A percentile compares a stretch with the other conserved stretches of the same genome.
phyloP scores from a whole-genome alignment of 2,797 vertebrate species.

The Chaetodon trifasciatus region DNA sequence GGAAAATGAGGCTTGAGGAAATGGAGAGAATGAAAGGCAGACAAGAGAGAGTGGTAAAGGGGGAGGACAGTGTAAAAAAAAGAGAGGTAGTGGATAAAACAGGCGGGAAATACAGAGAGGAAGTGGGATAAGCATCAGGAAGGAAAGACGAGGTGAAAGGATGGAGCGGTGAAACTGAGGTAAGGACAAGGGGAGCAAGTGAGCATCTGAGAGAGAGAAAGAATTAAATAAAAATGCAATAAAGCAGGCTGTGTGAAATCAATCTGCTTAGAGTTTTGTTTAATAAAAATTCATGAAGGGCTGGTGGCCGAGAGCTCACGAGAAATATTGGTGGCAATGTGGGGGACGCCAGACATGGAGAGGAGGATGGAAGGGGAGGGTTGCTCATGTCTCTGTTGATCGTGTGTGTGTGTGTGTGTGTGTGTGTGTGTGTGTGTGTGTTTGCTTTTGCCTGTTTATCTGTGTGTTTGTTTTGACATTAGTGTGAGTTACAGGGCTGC shows the following conservation, averaged over 20 bases:
- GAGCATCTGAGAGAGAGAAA: slow-evolving; percentile 84
- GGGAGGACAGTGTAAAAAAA: slow-evolving; percentile 45
- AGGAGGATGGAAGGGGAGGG: slow-evolving; percentile 32
- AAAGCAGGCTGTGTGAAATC: slow-evolving; percentile 96
- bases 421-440: slow-evolving; percentile 56
- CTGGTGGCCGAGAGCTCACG: slow-evolving; percentile 92
- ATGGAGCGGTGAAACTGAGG: slow-evolving; percentile 68
- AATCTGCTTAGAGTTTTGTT: slow-evolving; percentile 99
- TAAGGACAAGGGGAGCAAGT: slow-evolving; percentile 70
- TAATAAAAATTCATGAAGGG: slow-evolving; percentile 99
- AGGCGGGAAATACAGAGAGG: slow-evolving; percentile 65
- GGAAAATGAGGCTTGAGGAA: slow-evolving; percentile 78
- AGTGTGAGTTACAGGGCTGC: slow-evolving; percentile 79
- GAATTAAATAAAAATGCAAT: slow-evolving; percentile 99
- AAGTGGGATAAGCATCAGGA: slow-evolving; percentile 60
- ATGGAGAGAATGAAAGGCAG: slow-evolving; percentile 70
- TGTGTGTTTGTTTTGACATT: slow-evolving; percentile 83
- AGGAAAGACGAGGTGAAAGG: slow-evolving; percentile 65
- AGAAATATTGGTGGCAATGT: slow-evolving; percentile 90
- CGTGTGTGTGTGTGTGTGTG: slow-evolving; percentile 57
- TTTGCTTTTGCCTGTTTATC: slow-evolving; percentile 76
- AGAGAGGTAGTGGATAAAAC: slow-evolving; percentile 57
- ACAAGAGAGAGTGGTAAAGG: slow-evolving; percentile 55
- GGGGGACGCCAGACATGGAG: slow-evolving; percentile 67
- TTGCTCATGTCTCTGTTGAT: slow-evolving; percentile 70